Base-by-base conservation (phyloP, 2,797 vertebrate genomes). In the Xyrichtys novacula region DNA sequence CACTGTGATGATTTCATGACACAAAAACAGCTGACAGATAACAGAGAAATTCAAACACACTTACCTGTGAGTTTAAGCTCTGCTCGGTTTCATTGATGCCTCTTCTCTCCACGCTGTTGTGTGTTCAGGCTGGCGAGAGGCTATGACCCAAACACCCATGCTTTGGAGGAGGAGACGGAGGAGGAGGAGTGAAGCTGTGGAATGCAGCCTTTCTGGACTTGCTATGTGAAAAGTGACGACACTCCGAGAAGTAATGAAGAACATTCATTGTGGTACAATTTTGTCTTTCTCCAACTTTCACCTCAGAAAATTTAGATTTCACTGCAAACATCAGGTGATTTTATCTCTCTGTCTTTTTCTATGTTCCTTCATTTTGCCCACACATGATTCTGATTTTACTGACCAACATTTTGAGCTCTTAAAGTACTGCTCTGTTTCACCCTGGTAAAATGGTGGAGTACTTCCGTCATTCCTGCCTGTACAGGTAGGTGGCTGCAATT, bases 141-240 rank as follows among this genome's bases (percentile, higher is more conserved):
- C 28, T 69, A 3, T 43, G 55, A 70, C 49, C 19, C 29, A 63
- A 62, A 65, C 26, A 56, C 38, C 20, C 47, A 68, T 26, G 17
- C 38, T 58, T 32, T 17, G n/a, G 23, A 25, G n/a, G 43, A 43
- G 53, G 66, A 65, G 55, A 56, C 43, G 60, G 32, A 25, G 28
- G 48, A 65, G 69, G 64, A 65, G 64, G 75, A 83, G 52, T 60
- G 73, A 55, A 48, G 26, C 44, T 43, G 48, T 20, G 85, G 88
- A 91, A 91, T 91, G 85, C 62, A 43, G 78, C 65, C 29, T 53
- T 63, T 73, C 84, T 71, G 78, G 84, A 42, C 56, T 52, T 2
- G 32, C 63, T 56, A 65, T 20, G 22, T 71, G 14, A 29, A 44
- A 50, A 10, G 26, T 79, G 84, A 78, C 39, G 69, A 67, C 55